Conservation (phyloP, 2,888 invertebrate species). For the Mesorhabditis belari region DNA sequence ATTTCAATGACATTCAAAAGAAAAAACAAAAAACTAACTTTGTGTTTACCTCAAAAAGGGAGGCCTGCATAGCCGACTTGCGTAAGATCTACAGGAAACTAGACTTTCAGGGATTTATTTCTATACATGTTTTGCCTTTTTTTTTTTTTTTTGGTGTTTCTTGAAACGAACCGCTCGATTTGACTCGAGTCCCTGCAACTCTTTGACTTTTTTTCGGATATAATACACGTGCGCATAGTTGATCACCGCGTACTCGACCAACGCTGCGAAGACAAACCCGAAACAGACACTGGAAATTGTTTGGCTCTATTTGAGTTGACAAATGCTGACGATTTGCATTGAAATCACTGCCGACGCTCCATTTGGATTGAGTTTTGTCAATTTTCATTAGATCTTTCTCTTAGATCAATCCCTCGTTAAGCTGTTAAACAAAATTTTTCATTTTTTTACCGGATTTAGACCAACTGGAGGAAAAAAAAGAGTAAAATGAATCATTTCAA, state of each 20-base stretch:
- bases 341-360: background rate
- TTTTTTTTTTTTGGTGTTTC: no score
- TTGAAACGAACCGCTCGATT: slow-evolving; percentile 29
- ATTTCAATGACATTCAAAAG: no score
- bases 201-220: slow-evolving; percentile 38
- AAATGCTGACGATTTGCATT: background rate
- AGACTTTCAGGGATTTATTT: background rate
- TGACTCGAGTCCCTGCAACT: slow-evolving; percentile 36
- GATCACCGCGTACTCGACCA: slow-evolving; percentile 46
- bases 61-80: background rate
- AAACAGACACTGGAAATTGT: slow-evolving; percentile 31
- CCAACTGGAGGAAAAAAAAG: background rate
- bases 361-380: background rate
- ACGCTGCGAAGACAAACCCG: slow-evolving; percentile 40
- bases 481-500: no score
- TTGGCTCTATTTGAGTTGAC: background rate
- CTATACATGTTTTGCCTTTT: no score
- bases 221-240: slow-evolving; percentile 44
- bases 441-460: no score
- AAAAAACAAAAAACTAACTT: no score
- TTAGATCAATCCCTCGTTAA: no score
- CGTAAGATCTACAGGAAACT: background rate
- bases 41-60: background rate
- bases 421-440: no score
- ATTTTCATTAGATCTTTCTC: background rate